These are phyloP conservation scores for Nesogale talazaci DNA, from an alignment of 2,113 vertebrate genomes.

Conservation along the genomic window DNA sequence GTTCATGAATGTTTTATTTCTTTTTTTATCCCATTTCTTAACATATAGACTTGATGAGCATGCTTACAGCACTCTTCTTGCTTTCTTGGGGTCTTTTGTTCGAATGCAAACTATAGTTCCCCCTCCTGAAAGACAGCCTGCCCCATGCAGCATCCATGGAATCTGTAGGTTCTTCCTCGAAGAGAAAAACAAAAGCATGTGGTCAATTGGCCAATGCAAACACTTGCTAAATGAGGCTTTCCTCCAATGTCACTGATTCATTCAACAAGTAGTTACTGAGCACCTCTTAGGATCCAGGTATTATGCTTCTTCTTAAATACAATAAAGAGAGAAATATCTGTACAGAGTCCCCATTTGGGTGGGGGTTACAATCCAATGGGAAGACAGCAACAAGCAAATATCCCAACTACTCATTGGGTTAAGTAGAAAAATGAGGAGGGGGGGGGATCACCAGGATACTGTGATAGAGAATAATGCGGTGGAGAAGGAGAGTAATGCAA, in stretches of 20 bases:
- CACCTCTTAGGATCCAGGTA: neutral
- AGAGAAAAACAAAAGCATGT: slow-evolving; percentile 34
- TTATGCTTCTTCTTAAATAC: neutral
- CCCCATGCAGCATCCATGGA: neutral
- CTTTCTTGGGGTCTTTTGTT: slow-evolving; percentile 44
- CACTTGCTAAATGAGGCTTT: slow-evolving; percentile 63
- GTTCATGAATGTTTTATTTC: slow-evolving; percentile 33
- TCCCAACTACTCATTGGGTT: neutral
- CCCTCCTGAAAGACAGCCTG: slow-evolving; percentile 21
- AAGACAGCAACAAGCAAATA: neutral
- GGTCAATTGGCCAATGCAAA: slow-evolving; percentile 44
- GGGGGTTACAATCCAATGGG: neutral
- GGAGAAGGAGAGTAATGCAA: neutral
- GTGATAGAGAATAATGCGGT: neutral
- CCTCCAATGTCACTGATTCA: slow-evolving; percentile 64
- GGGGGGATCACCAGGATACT: neutral
- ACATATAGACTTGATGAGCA: slow-evolving; percentile 13
- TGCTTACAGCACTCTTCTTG: slow-evolving; percentile 24
- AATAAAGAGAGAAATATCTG: slow-evolving; percentile 15
- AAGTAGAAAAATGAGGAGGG: neutral
- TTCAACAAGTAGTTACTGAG: slow-evolving; percentile 59
- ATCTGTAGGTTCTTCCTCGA: slow-evolving; percentile 40
- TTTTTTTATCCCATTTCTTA: slow-evolving; percentile 43
- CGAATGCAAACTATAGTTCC: slow-evolving; percentile 37
- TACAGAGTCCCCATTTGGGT: neutral